Conservation (phyloP, 2,113 vertebrate species). For the Pampusana beccarii region DNA sequence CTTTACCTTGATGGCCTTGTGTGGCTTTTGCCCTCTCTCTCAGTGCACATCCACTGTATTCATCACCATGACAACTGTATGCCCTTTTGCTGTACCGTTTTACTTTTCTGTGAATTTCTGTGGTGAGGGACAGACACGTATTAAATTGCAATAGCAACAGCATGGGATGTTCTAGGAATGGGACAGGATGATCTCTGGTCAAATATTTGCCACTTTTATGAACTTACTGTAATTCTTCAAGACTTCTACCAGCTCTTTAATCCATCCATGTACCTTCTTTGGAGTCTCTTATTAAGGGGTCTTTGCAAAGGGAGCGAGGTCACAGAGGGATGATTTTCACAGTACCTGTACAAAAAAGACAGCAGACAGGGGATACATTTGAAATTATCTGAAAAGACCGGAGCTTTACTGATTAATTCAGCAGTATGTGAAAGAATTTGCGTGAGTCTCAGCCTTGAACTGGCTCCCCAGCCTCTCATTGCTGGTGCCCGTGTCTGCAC, state of each 20-base stretch:
- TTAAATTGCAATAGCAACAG: background rate
- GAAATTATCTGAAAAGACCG: conserved; percentile 3
- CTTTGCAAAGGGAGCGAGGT: background rate
- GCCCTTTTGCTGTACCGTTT: background rate
- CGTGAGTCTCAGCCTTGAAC: background rate
- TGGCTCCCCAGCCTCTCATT: background rate
- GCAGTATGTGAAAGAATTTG: background rate
- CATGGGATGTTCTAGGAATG: background rate
- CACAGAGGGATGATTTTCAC: background rate
- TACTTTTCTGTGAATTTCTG: background rate
- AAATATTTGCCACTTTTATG: background rate
- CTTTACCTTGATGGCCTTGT: background rate
- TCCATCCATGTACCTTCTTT: background rate
- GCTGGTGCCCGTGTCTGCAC: background rate
- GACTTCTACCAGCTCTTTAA: background rate
- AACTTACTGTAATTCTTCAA: background rate
- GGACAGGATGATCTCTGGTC: background rate
- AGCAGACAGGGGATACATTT: background rate
- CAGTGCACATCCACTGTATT: rapidly evolving
- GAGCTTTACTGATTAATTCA: background rate
- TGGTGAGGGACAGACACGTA: background rate
- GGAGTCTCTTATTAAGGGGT: background rate
- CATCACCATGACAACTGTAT: conserved; percentile 13
- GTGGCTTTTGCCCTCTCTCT: background rate
- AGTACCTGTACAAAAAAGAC: background rate